Evolutionary conservation across 2,888 invertebrate species (phyloP).

Genomic region (Acrobasis repandana): DNA sequence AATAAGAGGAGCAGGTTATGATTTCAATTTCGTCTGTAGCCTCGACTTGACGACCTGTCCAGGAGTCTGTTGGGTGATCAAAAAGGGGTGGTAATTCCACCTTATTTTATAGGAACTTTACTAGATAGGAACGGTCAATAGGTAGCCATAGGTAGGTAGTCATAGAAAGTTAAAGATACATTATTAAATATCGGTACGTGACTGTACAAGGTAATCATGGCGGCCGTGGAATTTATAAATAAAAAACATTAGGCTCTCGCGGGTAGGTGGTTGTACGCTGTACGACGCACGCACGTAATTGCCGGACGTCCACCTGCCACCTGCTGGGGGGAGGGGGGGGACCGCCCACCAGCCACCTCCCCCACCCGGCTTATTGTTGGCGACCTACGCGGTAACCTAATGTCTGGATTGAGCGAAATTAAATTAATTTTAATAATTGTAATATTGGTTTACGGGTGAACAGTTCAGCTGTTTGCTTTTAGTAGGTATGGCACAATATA

Average conservation of each 20-base stretch:
- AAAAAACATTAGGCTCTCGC: slow-evolving; percentile 26
- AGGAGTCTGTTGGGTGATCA: too few species aligned
- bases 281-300: slow-evolving; percentile 65
- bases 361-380: slow-evolving; percentile 45
- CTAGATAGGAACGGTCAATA: too few species aligned
- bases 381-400: slow-evolving; percentile 27
- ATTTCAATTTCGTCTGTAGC: too few species aligned
- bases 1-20: too few species aligned
- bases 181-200: too few species aligned
- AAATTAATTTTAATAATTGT: background rate
- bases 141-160: too few species aligned
- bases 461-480: background rate
- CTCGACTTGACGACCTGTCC: too few species aligned
- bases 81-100: too few species aligned
- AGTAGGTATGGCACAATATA: too few species aligned
- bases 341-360: slow-evolving; percentile 19
- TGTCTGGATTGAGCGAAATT: slow-evolving; percentile 18
- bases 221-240: slow-evolving; percentile 17
- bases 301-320: slow-evolving; percentile 61
- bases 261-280: slow-evolving; percentile 54
- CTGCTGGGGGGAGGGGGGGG: slow-evolving; percentile 24
- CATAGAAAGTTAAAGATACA: too few species aligned
- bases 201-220: slow-evolving; percentile 16
- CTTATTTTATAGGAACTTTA: too few species aligned
- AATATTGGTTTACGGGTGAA: background rate